These are phyloP conservation scores for Clivina fossor DNA, from an alignment of 2,888 invertebrate species.

Conservation along the genomic window DNA sequence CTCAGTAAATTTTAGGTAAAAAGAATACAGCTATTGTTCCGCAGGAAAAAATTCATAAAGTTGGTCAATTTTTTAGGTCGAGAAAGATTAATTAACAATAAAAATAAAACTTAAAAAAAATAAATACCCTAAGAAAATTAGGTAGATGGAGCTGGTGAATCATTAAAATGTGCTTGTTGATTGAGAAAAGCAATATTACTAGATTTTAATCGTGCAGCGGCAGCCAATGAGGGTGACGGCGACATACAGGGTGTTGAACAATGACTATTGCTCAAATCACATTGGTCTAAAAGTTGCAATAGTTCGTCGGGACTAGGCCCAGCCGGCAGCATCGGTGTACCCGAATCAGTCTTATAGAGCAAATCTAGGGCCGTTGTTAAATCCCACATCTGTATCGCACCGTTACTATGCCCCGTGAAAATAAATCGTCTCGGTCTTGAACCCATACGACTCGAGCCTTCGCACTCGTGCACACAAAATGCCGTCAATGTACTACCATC, in stretches of 20 bases:
- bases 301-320: conserved; percentile 94
- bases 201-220: conserved; percentile 58
- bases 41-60: too few relatives aligned
- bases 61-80: too few relatives aligned
- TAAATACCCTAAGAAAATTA: too few relatives aligned
- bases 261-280: conserved; percentile 83
- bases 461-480: conserved; percentile 97
- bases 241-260: conserved; percentile 80
- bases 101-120: too few relatives aligned
- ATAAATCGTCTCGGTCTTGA: conserved; percentile 84
- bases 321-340: conserved; percentile 48
- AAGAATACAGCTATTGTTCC: too few relatives aligned
- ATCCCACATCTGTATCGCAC: conserved; percentile 98
- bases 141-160: not conserved
- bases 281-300: conserved; percentile 87
- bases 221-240: conserved; percentile 64
- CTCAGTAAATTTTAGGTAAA: too few relatives aligned
- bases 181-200: conserved; percentile 66
- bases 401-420: conserved; percentile 90
- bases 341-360: conserved; percentile 57
- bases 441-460: conserved; percentile 92
- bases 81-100: too few relatives aligned
- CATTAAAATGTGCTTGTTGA: too few relatives aligned
- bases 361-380: conserved; percentile 91
- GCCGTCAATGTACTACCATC: conserved; percentile 92